Base-by-base conservation (phyloP, 2,888 invertebrate species). In the Eumerus sabulonum region DNA sequence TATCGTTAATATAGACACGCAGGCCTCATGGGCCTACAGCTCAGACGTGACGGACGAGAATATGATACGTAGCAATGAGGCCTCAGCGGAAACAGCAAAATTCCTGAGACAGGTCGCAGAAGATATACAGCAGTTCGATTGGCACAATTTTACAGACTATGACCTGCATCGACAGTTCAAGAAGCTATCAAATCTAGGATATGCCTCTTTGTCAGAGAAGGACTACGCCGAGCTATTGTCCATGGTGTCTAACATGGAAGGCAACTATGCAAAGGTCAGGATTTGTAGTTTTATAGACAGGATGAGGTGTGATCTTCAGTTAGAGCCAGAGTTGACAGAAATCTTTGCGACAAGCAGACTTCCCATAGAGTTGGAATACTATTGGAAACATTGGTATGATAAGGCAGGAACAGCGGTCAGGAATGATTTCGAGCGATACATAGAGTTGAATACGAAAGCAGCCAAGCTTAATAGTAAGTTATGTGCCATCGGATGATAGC, bases 301-400 rank as follows among this genome's bases (percentile, higher is more conserved):
- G 0, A 88, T 85, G 0, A 93, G 93, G 82, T 95, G 95, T 83
- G 92, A 94, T 85, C 88, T 95, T 17, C 87, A 92, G 12, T 89
- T 95, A 42, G 95, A 95, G 85, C 95, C 95, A 76, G 94, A 96
- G 82, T 88, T 96, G 35, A 93, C 92, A 0, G 91, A 93, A 67
- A 90, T 94, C 12, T 89, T 96, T 81, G 89, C 91, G 0, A 92
- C 89, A 38, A 95, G 94, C 63, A 91, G 93, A 57, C 91, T 97
- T 85, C 93, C 94, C 1, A 93, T 95, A 12, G 94, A 95, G 85
- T 87, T 97, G 82, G 92, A 93, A 84, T 91, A 95, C 84, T 90
- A 92, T 1, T 97, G 97, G 97, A 86, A 91, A 2, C 92, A 94
- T 84, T 97, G 96, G 94, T 92, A 96, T 83, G 92, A 93, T 57